phyloP scores from a whole-genome alignment of 2,888 invertebrate species.

The Drepanosiphum platanoidis region DNA sequence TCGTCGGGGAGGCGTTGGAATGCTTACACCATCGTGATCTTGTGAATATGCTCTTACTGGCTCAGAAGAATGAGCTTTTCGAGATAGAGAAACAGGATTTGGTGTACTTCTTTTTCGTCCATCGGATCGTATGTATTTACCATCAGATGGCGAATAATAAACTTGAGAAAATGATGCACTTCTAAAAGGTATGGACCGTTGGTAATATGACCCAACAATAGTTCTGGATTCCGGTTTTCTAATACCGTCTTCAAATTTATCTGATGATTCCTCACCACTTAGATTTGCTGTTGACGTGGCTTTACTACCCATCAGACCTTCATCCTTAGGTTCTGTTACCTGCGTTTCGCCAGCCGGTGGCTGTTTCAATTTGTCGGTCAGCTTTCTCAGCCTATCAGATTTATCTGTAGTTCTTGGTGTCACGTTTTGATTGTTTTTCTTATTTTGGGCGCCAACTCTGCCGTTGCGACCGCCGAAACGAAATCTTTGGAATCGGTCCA shows the following conservation, averaged over 20 bases:
- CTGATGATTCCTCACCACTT: constrained; percentile 64
- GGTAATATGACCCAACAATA: constrained; percentile 73
- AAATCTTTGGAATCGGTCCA: constrained; percentile 84
- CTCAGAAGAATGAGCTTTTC: constrained; percentile 50
- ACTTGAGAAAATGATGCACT: constrained; percentile 90
- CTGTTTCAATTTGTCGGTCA: constrained; percentile 79
- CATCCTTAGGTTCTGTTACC: constrained; percentile 40
- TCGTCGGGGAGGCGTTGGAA: constrained; percentile 44
- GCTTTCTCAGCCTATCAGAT: constrained; percentile 78
- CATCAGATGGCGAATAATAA: constrained; percentile 76
- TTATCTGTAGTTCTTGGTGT: constrained; percentile 68
- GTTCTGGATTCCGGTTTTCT: constrained; percentile 73
- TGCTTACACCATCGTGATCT: constrained; percentile 15
- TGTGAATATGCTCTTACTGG: constrained; percentile 48
- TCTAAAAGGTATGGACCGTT: constrained; percentile 78
- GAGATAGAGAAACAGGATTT: constrained; percentile 33
- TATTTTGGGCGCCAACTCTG: constrained; percentile 66
- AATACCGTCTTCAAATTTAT: constrained; percentile 69
- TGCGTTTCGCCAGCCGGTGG: constrained; percentile 38
- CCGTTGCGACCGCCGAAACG: constrained; percentile 73
- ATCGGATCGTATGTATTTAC: constrained; percentile 70
- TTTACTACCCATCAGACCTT: constrained; percentile 27
- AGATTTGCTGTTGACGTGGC: constrained; percentile 68
- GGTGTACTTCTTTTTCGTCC: constrained; percentile 48
- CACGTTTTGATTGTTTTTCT: constrained; percentile 63